phyloP scores from a whole-genome alignment of 2,113 vertebrate species.

The Lampris incognitus region DNA sequence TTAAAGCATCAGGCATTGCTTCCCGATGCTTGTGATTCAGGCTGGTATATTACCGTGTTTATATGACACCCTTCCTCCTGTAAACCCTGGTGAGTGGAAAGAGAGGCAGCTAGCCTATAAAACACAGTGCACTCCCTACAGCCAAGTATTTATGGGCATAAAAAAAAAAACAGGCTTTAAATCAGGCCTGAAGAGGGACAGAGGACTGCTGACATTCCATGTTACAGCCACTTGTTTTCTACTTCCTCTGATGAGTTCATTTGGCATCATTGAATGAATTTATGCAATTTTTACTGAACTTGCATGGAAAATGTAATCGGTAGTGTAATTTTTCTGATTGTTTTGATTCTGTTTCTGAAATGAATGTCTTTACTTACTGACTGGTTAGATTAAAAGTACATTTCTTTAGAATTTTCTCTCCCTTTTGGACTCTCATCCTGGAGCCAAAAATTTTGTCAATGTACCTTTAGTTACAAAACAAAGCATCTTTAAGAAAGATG shows the following conservation, averaged over 20 bases:
- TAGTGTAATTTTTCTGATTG: neutral
- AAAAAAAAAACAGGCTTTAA: slow-evolving; percentile 82
- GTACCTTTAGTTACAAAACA: neutral
- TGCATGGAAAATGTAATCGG: too few species aligned
- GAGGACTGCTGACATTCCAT: slow-evolving; percentile 23
- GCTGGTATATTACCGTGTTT: slow-evolving; percentile 81
- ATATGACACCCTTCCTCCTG: slow-evolving; percentile 78
- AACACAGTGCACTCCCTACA: slow-evolving; percentile 65
- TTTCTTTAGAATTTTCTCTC: neutral
- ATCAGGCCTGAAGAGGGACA: slow-evolving; percentile 71
- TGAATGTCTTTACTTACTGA: too few species aligned
- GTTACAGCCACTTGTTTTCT: slow-evolving; percentile 33
- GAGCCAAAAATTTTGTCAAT: neutral
- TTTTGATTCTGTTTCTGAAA: neutral
- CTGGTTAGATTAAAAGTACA: too few species aligned
- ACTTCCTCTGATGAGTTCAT: slow-evolving; percentile 40
- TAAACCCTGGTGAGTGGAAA: slow-evolving; percentile 74
- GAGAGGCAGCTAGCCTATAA: slow-evolving; percentile 73
- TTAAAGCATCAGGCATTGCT: slow-evolving; percentile 66
- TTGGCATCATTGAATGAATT: slow-evolving; percentile 9
- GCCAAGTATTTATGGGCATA: slow-evolving; percentile 77
- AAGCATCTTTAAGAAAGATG: neutral
- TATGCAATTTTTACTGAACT: neutral
- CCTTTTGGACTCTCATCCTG: neutral
- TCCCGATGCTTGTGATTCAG: slow-evolving; percentile 68